These are phyloP conservation scores for Selene dorsalis DNA, from an alignment of 2,797 vertebrate genomes.

Conservation along the genomic window DNA sequence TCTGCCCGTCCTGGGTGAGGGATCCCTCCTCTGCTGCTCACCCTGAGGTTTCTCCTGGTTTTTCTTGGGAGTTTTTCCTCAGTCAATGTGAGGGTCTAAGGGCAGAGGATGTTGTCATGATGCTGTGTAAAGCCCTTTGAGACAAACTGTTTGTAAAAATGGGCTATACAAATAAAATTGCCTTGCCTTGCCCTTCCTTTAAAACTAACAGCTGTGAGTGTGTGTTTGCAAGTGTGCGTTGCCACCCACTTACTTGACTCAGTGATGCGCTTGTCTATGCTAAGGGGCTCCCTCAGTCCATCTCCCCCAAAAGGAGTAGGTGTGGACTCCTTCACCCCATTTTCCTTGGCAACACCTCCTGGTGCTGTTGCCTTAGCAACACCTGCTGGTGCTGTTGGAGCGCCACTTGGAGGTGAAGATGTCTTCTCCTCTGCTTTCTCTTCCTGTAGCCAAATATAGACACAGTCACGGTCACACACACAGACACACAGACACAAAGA, in stretches of 20 bases:
- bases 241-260: constrained; percentile 95
- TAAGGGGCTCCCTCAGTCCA: constrained; percentile 88
- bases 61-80: too few species aligned
- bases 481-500: constrained; percentile 68
- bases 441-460: constrained; percentile 82
- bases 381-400: constrained; percentile 69
- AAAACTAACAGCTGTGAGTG: constrained; percentile 1
- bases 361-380: constrained; percentile 78
- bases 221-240: constrained; percentile 25
- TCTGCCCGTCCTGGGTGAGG: too few species aligned
- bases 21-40: too few species aligned
- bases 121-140: too few species aligned
- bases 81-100: too few species aligned
- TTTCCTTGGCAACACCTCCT: constrained; percentile 83
- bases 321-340: constrained; percentile 85
- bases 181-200: too few species aligned
- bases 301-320: constrained; percentile 81
- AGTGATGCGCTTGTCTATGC: constrained; percentile 91
- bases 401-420: constrained; percentile 75
- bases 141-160: too few species aligned
- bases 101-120: too few species aligned
- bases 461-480: neutral
- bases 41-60: too few species aligned
- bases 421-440: constrained; percentile 83
- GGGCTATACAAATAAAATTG: too few species aligned